Percentiles rank a stretch among this genome's conserved stretches.
These are phyloP conservation scores for Donacobius atricapilla DNA, from an alignment of 2,113 vertebrate species.

Conservation along the genomic window DNA sequence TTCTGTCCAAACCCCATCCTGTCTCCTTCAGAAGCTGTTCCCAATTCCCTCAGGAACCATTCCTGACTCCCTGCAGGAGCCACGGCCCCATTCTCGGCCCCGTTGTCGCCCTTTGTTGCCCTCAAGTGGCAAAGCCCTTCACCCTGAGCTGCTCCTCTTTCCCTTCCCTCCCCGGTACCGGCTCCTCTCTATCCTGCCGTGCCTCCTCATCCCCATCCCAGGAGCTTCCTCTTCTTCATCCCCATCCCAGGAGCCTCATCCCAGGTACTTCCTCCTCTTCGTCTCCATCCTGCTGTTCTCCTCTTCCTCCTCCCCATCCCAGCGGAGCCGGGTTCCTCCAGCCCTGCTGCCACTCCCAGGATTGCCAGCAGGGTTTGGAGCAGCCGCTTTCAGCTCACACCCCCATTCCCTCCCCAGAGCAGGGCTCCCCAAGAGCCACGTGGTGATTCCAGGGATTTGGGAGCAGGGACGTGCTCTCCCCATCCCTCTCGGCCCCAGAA, in stretches of 20 bases:
- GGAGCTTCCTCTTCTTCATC: too few species aligned
- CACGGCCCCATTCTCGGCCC: not conserved
- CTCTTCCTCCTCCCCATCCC: not conserved
- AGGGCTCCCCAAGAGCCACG: accelerated
- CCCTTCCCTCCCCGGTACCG: not conserved
- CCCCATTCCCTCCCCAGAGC: not conserved
- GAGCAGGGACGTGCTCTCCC: accelerated
- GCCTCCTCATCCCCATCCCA: not conserved
- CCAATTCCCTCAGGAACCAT: not conserved
- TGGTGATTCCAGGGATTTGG: accelerated
- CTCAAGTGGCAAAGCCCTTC: not conserved
- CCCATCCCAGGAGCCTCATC: not conserved
- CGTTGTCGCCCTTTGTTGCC: not conserved
- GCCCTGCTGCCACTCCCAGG: not conserved
- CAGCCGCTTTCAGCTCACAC: not conserved
- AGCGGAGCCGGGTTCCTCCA: not conserved
- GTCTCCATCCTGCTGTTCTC: too few species aligned
- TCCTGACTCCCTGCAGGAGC: accelerated
- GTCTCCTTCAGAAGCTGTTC: not conserved
- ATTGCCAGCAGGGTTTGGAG: not conserved
- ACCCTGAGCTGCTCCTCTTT: not conserved
- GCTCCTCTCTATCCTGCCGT: not conserved
- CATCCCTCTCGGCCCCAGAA: not conserved
- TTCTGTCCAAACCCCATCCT: not conserved
- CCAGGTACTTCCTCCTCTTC: too few species aligned